Base-by-base conservation (phyloP, 2,113 vertebrate species). In the Hippocampus comes region DNA sequence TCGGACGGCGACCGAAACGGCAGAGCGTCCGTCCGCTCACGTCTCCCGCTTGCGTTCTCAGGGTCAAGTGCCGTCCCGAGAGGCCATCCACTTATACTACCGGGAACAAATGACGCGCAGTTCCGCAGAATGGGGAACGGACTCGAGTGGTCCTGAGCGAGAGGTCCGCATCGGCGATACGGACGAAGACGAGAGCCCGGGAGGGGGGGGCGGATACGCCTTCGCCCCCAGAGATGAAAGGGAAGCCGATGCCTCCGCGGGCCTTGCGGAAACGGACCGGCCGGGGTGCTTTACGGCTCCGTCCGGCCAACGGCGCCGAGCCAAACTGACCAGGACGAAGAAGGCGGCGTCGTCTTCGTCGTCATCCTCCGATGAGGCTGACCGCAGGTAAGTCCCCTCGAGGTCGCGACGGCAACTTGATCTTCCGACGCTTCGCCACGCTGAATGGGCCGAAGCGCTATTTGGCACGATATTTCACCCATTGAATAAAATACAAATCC, bases 71-170 rank as follows among this genome's bases (percentile, higher is more conserved):
- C 97, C 97, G 0, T 95, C 95, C 0, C 94, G 95, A 68, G 96
- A 98, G 75, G 97, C 95, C 88, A 96, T 99, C 90, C 97, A 97
- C 34, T 87, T 96, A 83, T 97, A 96, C 89, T 98, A 99, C 88
- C 95, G 98, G 92, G 96, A 98, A 87, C 95, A 97, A 80, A 96
- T 99, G 86, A 95, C 93, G 89, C 48, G 96, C 98, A 74, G 95
- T 93, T 67, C 96, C 97, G 83, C 94, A 95, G 0, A 96, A 95
- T 76, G 90, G 94, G n/a, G 95, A 96, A 1, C 88, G 23, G 76
- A 74, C 74, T 43, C 78, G 2, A 79, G 77, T 0, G 78, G 68
- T 59, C 72, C 71, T 38, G 79, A 30, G 60, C 70, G 38, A 0
- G 87, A 81, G 27, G 73, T 42, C 0, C 49, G 5, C 82, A 82